Evolutionary conservation across 2,113 vertebrate genomes (phyloP), one percentile per base, ranked within the genome.

Genomic region (Xyrauchen texanus): DNA sequence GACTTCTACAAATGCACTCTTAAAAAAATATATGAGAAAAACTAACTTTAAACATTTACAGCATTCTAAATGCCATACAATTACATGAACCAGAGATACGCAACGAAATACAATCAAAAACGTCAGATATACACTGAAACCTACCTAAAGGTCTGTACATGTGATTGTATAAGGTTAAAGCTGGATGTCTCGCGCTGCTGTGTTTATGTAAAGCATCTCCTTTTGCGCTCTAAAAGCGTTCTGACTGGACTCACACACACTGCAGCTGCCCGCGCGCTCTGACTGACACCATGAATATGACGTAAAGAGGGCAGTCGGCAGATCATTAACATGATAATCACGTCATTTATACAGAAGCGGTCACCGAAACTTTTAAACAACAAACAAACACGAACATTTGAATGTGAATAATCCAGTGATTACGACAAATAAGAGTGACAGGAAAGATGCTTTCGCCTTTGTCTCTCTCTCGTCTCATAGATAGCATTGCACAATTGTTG

Each of bases 101-200:
- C 34, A 2, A 71, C 42, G 13, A 10, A 55, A 42, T 16, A 5
- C 21, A 51, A 53, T 52, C 3, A 11, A 71, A 58, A 7, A 8
- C 55, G 11, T 8, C 21, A 44, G 34, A 8, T 55, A 11, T 44
- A 45, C 6, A 45, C 13, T 13, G 6, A 63, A 63, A n/a, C 34
- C 11, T 15, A 76, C 74, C 74, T 53, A 62, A 49, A 42, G 61
- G 73, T 76, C 21, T 55, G 49, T 65, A 61, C 73, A 76, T 76
- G 47, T 8, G 51, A 6, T 45, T 10, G 34, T 45, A 1, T 4
- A 8, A 8, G 4, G 47, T 76, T 65, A 45, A 66, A 76, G 34
- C 10, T 2, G 49, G 4, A 8, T 44, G 16, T 52, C 21, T 34
- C 21, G 21, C 21, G 21, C n/a, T n/a, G 68, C 9, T 7, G 58